These are phyloP conservation scores for Sphyrna mokarran DNA, from an alignment of 2,113 vertebrate species.

Conservation along the genomic window DNA sequence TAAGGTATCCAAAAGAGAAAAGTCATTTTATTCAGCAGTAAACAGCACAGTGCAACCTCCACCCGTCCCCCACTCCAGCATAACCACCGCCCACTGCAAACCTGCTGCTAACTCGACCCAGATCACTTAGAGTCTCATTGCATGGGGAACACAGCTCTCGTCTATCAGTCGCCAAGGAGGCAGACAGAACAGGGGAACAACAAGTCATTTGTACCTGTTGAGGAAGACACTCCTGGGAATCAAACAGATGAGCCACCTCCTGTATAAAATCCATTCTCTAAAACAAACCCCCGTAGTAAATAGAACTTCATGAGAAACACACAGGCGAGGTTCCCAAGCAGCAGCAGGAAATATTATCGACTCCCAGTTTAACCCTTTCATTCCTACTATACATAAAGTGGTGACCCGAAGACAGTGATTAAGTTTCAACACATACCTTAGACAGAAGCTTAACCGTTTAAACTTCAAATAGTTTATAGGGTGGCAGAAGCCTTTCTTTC, in stretches of 20 bases:
- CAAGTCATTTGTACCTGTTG: slow-evolving; percentile 80
- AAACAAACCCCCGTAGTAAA: slow-evolving; percentile 55
- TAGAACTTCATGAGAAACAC: slow-evolving; percentile 88
- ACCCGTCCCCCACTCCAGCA: too few relatives aligned
- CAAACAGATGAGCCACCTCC: slow-evolving; percentile 77
- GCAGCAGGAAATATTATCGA: slow-evolving; percentile 58
- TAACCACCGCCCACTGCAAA: not conserved
- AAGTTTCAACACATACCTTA: not conserved
- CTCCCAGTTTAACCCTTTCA: slow-evolving; percentile 62
- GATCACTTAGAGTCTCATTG: slow-evolving; percentile 75
- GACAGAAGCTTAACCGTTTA: not conserved
- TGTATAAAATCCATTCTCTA: slow-evolving; percentile 76
- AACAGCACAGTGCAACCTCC: slow-evolving; percentile 41
- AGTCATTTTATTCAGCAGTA: slow-evolving; percentile 41
- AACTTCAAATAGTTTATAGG: not conserved
- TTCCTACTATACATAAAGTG: not conserved
- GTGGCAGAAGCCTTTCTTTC: not conserved
- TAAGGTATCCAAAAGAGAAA: not conserved
- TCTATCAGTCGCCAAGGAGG: slow-evolving; percentile 81
- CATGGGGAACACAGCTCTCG: slow-evolving; percentile 67
- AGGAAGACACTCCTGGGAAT: slow-evolving; percentile 87
- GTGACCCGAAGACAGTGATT: not conserved
- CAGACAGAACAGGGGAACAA: slow-evolving; percentile 72
- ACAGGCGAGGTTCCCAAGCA: slow-evolving; percentile 41
- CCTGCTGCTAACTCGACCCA: slow-evolving; percentile 61